Percentiles rank a stretch among this genome's conserved stretches.
Conservation (phyloP, 2,888 invertebrate genomes). For the Cheilosia impressa region DNA sequence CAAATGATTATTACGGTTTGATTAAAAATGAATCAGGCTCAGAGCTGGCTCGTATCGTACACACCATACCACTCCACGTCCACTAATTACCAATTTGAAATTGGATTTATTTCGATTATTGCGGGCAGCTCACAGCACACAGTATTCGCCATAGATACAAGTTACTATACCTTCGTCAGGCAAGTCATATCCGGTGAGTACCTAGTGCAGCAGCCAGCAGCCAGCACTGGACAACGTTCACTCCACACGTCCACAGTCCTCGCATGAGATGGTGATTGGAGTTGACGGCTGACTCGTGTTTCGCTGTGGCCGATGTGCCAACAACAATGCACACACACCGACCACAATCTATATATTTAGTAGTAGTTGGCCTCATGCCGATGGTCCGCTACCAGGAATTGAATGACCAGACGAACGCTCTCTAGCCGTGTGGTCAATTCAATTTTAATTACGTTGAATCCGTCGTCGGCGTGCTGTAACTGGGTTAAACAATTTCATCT, state of each 20-base stretch:
- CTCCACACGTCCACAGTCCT: constrained; percentile 13
- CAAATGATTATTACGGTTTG: constrained; percentile 72
- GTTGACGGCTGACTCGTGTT: constrained; percentile 66
- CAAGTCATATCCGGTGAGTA: constrained; percentile 31
- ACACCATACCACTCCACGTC: constrained; percentile 37
- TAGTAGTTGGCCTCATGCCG: constrained; percentile 8
- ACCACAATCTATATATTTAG: too few relatives aligned
- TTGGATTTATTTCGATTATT: constrained; percentile 73
- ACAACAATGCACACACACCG: not conserved
- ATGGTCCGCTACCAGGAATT: constrained; percentile 2
- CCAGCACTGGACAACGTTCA: constrained; percentile 1
- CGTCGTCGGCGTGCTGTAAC: constrained; percentile 40
- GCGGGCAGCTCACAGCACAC: constrained; percentile 36
- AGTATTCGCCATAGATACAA: constrained; percentile 33
- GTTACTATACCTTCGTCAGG: not conserved
- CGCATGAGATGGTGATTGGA: constrained; percentile 53
- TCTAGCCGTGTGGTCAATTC: constrained; percentile 39
- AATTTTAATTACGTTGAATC: constrained; percentile 48
- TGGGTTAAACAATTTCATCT: constrained; percentile 62
- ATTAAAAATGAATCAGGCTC: constrained; percentile 73
- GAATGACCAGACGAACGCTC: constrained; percentile 7
- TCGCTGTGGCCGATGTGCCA: constrained; percentile 38
- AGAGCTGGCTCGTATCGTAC: constrained; percentile 9
- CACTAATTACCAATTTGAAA: constrained; percentile 72
- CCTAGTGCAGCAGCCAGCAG: not conserved